These are phyloP conservation scores for Catocala nupta DNA, from an alignment of 2,888 invertebrate genomes.

Conservation along the genomic window DNA sequence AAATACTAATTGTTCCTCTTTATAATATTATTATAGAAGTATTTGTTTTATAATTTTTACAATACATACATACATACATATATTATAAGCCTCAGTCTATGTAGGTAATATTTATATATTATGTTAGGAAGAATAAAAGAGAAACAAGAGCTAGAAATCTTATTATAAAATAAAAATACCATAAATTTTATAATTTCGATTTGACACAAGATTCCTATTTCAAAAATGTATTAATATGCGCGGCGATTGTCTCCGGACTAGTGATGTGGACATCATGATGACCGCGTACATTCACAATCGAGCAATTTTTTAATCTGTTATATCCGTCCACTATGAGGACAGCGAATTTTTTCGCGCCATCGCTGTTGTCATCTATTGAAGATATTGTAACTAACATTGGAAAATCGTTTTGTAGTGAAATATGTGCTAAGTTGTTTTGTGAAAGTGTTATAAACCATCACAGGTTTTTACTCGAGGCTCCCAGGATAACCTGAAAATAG, in stretches of 20 bases:
- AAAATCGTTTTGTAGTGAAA: background rate
- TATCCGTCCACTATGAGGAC: background rate
- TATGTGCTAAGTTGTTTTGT: background rate
- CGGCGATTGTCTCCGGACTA: conserved; percentile 8
- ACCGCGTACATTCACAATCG: conserved; percentile 3
- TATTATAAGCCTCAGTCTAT: too few species aligned
- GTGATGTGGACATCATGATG: conserved; percentile 11
- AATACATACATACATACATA: too few species aligned
- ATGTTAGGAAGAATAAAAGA: too few species aligned
- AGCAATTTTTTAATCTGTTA: conserved; percentile 1
- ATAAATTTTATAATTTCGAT: conserved; percentile 1
- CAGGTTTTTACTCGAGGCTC: conserved; percentile 3
- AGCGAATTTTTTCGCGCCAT: background rate
- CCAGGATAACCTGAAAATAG: conserved; percentile 10
- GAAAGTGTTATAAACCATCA: conserved; percentile 5
- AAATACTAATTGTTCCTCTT: too few species aligned
- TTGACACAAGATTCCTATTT: conserved; percentile 2
- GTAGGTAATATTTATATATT: too few species aligned
- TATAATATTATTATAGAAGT: too few species aligned
- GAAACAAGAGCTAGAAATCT: background rate
- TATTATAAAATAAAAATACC: background rate
- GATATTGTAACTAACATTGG: background rate
- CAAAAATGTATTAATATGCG: conserved; percentile 2
- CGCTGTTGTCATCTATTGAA: background rate
- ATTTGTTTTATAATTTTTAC: too few species aligned